phyloP scores from a whole-genome alignment of 1,140 invertebrate species.

The Microplitis demolitor region DNA sequence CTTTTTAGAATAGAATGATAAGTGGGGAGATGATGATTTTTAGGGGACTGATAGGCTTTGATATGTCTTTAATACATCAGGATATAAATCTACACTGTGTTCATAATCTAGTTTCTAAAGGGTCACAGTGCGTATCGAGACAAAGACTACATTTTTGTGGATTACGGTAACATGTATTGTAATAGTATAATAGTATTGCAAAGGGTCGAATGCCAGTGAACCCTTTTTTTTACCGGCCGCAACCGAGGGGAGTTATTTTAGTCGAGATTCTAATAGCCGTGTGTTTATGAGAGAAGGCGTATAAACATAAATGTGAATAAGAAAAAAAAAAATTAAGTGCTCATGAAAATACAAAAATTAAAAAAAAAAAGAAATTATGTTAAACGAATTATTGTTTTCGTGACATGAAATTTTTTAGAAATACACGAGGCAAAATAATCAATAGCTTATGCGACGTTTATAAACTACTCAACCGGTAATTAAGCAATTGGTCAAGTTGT shows the following conservation, averaged over 20 bases:
- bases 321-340: conserved; percentile 3
- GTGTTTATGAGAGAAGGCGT: conserved; percentile 2
- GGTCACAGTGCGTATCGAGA: conserved; percentile 20
- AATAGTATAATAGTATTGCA: neutral
- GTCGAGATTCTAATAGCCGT: conserved; percentile 19
- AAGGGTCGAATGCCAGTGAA: conserved; percentile 4
- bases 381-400: neutral
- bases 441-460: neutral
- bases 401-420: neutral
- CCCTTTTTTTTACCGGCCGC: neutral
- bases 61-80: neutral
- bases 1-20: neutral
- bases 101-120: conserved; percentile 45
- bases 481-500: conserved; percentile 21
- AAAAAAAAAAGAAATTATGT: neutral
- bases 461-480: conserved; percentile 8
- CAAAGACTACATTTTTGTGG: conserved; percentile 38
- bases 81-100: conserved; percentile 3
- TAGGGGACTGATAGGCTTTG: neutral
- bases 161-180: conserved; percentile 31
- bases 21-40: neutral
- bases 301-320: conserved; percentile 22
- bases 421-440: neutral
- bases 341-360: neutral
- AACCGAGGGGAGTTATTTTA: conserved; percentile 13